These are phyloP conservation scores for Porites australiensis DNA, from an alignment of 64 coral and sea anemone genomes.

Conservation along the genomic window DNA sequence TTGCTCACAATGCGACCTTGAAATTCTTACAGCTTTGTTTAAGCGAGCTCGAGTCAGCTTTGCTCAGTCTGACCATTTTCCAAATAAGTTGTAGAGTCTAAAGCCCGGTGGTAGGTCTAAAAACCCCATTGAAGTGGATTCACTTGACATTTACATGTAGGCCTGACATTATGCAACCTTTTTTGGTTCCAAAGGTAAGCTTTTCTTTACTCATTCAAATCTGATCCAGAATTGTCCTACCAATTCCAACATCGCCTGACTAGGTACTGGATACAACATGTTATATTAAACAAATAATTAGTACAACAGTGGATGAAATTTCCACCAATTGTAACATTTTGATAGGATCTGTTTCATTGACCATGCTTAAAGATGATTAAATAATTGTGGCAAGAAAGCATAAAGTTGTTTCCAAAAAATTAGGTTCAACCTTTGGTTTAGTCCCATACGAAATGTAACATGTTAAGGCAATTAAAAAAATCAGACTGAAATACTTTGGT, in stretches of 20 bases:
- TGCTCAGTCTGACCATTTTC: background rate
- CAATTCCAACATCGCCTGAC: background rate
- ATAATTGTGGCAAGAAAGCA: background rate
- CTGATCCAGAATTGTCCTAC: constrained; percentile 17
- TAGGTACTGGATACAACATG: background rate
- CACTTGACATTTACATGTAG: constrained; percentile 18
- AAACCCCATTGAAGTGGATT: constrained; percentile 7
- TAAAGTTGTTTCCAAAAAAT: constrained; percentile 10
- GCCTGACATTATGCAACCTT: background rate
- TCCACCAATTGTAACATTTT: background rate
- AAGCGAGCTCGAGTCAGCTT: background rate
- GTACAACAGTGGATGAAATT: background rate
- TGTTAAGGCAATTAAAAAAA: background rate
- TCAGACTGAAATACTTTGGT: background rate
- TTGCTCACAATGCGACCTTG: constrained; percentile 8
- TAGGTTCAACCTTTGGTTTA: constrained; percentile 18
- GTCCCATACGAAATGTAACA: background rate
- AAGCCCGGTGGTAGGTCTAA: background rate
- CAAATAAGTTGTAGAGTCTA: background rate
- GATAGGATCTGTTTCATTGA: constrained; percentile 1
- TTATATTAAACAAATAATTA: constrained; percentile 16
- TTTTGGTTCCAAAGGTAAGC: constrained; percentile 10
- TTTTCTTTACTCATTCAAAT: constrained; percentile 10
- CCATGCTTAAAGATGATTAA: constrained; percentile 11
- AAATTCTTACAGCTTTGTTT: constrained; percentile 10